Percentiles rank a stretch among this genome's conserved stretches.
phyloP scores from a whole-genome alignment of 2,113 vertebrate species.

The Myiagra hebetior region DNA sequence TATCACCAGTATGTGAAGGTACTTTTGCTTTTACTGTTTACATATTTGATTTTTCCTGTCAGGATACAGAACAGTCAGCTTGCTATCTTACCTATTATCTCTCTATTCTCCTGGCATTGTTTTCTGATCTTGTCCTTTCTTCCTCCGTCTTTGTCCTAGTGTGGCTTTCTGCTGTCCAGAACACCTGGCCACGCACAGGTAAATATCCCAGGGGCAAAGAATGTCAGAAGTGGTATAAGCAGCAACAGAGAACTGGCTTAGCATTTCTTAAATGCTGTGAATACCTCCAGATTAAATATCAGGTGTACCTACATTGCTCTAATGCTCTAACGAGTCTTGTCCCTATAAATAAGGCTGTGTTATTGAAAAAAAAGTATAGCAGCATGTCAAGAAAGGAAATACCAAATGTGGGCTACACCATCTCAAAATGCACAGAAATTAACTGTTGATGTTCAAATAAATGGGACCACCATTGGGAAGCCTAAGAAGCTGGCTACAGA shows the following conservation, averaged over 20 bases:
- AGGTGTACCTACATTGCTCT: neutral
- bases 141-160: constrained; percentile 28
- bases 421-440: neutral
- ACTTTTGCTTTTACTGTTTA: neutral
- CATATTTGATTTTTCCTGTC: neutral
- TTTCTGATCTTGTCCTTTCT: constrained; percentile 40
- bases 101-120: neutral
- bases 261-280: neutral
- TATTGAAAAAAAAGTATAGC: neutral
- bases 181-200: constrained; percentile 48
- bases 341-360: neutral
- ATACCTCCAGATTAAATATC: neutral
- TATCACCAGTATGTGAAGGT: neutral
- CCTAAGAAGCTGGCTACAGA: neutral
- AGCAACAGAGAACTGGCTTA: neutral
- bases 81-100: neutral
- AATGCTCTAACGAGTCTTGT: neutral
- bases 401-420: neutral
- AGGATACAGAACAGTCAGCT: neutral
- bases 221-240: neutral
- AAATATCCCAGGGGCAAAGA: neutral
- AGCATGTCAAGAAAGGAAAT: neutral
- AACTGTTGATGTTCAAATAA: neutral
- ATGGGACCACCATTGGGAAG: neutral
- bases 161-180: constrained; percentile 55